These are phyloP conservation scores for Perca fluviatilis DNA, from an alignment of 2,113 vertebrate species.

Conservation along the genomic window DNA sequence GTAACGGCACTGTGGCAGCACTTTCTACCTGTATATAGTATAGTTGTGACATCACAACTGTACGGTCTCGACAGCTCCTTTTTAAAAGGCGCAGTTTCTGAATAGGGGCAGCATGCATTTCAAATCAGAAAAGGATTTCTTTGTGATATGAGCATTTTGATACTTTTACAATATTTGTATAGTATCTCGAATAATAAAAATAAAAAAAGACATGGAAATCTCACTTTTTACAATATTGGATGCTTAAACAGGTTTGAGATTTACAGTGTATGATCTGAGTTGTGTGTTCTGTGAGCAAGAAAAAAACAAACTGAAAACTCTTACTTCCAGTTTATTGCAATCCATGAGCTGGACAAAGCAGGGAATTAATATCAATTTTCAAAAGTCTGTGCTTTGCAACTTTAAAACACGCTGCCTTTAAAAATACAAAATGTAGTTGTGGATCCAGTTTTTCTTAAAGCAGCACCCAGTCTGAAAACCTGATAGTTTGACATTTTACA, in stretches of 20 bases:
- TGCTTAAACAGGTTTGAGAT: neutral
- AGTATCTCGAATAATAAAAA: too few species aligned
- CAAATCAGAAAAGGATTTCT: too few species aligned
- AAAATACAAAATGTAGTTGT: slow-evolving; percentile 62
- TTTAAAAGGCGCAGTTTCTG: too few species aligned
- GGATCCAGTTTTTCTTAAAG: slow-evolving; percentile 66
- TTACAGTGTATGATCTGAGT: neutral
- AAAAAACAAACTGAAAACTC: slow-evolving; percentile 30
- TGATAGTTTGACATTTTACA: slow-evolving; percentile 49
- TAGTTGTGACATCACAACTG: too few species aligned
- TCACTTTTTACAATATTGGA: too few species aligned
- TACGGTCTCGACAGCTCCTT: too few species aligned
- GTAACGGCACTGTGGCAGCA: too few species aligned
- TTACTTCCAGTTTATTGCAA: slow-evolving; percentile 84
- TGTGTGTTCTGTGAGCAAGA: neutral
- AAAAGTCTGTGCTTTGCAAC: slow-evolving; percentile 32
- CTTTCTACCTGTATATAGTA: too few species aligned
- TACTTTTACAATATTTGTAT: too few species aligned
- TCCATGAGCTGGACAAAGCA: slow-evolving; percentile 68
- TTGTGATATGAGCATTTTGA: too few species aligned
- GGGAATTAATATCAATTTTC: slow-evolving; percentile 44
- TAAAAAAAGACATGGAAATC: too few species aligned
- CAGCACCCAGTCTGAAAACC: slow-evolving; percentile 58
- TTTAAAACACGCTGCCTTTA: slow-evolving; percentile 37
- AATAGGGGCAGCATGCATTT: too few species aligned